Percentiles rank a stretch among this genome's conserved stretches.
Evolutionary conservation across 2,888 invertebrate species (phyloP).

Genomic region (Muscina levida): DNA sequence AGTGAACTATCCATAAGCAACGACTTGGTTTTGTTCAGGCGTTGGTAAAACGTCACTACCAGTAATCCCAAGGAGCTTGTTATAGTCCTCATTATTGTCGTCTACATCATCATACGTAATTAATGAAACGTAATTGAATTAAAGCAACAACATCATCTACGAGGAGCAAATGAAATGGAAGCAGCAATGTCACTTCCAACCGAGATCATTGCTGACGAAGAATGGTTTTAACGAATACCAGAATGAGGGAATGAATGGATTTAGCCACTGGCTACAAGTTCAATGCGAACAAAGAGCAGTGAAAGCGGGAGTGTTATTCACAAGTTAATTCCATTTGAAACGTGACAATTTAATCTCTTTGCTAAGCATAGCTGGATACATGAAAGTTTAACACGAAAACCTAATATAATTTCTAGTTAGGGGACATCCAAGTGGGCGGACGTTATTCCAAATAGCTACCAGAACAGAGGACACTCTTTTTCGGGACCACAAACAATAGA

Average conservation of each 20-base stretch:
- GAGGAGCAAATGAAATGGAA: constrained; percentile 12
- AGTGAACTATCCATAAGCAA: not conserved
- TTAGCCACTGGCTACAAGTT: constrained; percentile 12
- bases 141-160: constrained; percentile 31
- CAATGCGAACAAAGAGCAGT: constrained; percentile 30
- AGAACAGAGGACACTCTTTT: constrained; percentile 33
- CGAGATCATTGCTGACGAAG: constrained; percentile 20
- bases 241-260: constrained; percentile 1
- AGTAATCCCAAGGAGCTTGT: constrained; percentile 50
- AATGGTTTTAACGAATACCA: not conserved
- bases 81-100: constrained; percentile 42
- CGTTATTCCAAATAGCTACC: not conserved
- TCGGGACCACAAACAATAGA: constrained; percentile 46
- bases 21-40: not conserved
- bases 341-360: constrained; percentile 65
- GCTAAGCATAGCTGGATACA: constrained; percentile 51
- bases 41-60: constrained; percentile 13
- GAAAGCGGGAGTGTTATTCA: constrained; percentile 44
- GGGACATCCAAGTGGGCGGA: not conserved
- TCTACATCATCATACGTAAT: constrained; percentile 50
- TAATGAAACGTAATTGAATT: constrained; percentile 65
- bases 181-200: not conserved
- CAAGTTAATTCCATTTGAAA: constrained; percentile 64
- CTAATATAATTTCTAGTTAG: not conserved
- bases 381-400: constrained; percentile 15